Percentiles rank a stretch among this genome's conserved stretches.
Evolutionary conservation across 2,888 invertebrate genomes (phyloP).

Genomic region (Isoperla grammatica): DNA sequence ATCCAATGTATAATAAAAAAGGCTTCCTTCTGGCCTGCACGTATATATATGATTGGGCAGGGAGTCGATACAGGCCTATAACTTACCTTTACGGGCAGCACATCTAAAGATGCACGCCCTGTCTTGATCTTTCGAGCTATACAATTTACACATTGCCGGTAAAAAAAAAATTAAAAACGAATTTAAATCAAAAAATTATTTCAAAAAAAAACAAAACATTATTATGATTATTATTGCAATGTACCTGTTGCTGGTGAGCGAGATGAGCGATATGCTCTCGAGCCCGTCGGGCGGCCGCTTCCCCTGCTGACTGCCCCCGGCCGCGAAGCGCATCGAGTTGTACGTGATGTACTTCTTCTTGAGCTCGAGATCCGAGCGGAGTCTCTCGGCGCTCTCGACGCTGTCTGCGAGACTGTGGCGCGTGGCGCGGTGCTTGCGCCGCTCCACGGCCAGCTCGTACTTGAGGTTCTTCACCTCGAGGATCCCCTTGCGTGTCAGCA

Average conservation of each 20-base stretch:
- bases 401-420: constrained; percentile 60
- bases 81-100: no score
- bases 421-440: constrained; percentile 63
- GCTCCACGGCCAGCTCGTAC: constrained; percentile 63
- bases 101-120: no score
- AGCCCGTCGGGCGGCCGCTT: background rate
- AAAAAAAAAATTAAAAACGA: no score
- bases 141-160: no score
- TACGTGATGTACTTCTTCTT: constrained; percentile 29
- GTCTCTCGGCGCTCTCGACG: constrained; percentile 54
- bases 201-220: no score
- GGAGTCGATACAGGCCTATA: no score
- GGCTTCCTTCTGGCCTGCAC: no score
- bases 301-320: background rate
- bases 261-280: background rate
- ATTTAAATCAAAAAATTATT: no score
- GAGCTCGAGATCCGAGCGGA: constrained; percentile 54
- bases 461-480: constrained; percentile 69
- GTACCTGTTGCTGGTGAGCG: background rate
- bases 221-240: no score
- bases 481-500: constrained; percentile 61
- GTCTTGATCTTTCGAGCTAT: no score
- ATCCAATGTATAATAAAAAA: no score
- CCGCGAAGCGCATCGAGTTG: constrained; percentile 11
- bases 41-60: no score